phyloP scores from a whole-genome alignment of 2,888 invertebrate species.

The Megastigmus dorsalis region DNA sequence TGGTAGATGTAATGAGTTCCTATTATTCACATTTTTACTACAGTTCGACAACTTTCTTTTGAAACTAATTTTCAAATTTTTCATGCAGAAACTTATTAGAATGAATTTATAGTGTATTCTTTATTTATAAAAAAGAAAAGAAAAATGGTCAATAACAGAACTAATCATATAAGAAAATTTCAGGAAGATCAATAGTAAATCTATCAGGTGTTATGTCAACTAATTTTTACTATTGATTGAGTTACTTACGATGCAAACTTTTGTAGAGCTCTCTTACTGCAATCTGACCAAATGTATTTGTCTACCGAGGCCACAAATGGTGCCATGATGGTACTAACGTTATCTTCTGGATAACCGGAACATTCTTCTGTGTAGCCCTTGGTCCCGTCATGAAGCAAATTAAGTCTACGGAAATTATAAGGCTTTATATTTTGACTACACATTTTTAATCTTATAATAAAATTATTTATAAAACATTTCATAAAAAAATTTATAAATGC shows the following conservation, averaged over 20 bases:
- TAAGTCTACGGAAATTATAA: slow-evolving; percentile 4
- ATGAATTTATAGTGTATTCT: too few species aligned
- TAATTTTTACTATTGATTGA: too few species aligned
- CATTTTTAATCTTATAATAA: not conserved
- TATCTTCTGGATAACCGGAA: not conserved
- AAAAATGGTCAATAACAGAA: too few species aligned
- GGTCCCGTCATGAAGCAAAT: slow-evolving; percentile 20
- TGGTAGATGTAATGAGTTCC: too few species aligned
- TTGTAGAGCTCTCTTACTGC: slow-evolving; percentile 16
- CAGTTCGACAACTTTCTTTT: too few species aligned
- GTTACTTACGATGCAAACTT: slow-evolving; percentile 25
- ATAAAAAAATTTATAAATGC: not conserved
- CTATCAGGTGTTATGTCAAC: too few species aligned
- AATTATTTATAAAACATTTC: not conserved
- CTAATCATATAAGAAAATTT: too few species aligned
- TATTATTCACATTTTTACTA: too few species aligned
- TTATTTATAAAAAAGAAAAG: too few species aligned
- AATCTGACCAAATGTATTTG: slow-evolving; percentile 24
- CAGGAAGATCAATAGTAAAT: too few species aligned
- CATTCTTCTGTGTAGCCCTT: not conserved
- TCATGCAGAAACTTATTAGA: too few species aligned
- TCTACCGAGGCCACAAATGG: not conserved
- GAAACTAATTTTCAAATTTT: too few species aligned
- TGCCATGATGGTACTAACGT: slow-evolving; percentile 21
- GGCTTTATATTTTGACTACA: not conserved